Conservation (phyloP, 2,797 vertebrate species). For the Tauraco hartlaubi region DNA sequence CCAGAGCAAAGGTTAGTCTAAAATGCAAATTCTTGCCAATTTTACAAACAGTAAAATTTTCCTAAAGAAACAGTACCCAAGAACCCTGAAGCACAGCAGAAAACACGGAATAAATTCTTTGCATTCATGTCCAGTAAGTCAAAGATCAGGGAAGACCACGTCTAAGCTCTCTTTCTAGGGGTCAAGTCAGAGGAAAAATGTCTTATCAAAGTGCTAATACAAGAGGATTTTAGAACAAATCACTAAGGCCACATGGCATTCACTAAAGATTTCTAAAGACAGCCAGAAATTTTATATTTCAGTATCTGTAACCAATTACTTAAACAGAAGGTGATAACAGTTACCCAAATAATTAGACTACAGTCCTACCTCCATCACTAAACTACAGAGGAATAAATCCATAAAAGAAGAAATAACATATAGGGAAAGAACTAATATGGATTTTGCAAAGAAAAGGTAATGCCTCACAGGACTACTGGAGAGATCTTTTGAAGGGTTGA, state of each 20-base stretch:
- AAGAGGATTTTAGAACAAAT: constrained; percentile 1
- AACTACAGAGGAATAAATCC: neutral
- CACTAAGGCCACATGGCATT: neutral
- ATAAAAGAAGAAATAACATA: neutral
- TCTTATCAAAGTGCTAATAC: neutral
- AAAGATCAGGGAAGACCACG: neutral
- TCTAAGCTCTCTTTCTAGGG: neutral
- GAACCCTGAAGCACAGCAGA: neutral
- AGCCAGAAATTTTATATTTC: neutral
- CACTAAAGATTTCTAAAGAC: neutral
- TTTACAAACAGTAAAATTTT: neutral
- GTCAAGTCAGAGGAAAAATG: neutral
- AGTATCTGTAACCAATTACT: neutral
- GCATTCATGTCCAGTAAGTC: neutral
- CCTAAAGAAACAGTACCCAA: neutral
- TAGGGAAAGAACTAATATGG: rapidly evolving
- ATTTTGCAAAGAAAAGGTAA: neutral
- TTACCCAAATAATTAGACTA: neutral
- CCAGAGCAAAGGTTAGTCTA: neutral
- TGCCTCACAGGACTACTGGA: neutral
- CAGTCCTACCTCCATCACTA: neutral
- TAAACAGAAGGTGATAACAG: neutral
- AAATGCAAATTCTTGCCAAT: neutral
- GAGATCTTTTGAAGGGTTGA: neutral
- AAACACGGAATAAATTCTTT: neutral